Evolutionary conservation across 1,140 invertebrate species (phyloP), one percentile per base, ranked within the genome.

Genomic region (Brachionus sp.): DNA sequence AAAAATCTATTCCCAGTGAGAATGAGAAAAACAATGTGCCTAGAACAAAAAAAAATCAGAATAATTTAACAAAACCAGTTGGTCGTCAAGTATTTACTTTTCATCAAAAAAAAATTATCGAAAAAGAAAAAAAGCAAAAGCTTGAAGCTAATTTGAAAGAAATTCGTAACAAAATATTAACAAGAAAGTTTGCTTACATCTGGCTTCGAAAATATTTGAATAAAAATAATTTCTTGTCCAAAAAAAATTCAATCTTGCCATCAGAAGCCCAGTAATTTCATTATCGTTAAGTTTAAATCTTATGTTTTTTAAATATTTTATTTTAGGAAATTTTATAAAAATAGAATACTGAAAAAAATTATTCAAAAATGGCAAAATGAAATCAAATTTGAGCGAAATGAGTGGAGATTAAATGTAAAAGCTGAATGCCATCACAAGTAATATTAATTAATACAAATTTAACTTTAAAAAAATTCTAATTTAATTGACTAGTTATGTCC

Each of bases 391-490:
- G 10, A 80, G 7, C 13, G 77, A 66, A 80, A 80, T 62, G 77
- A 80, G 25, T 80, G 77, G 77, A 57, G 77, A 57, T 25, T 80
- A 16, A 80, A 80, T 66, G 77, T 80, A 13, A 80, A 80, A 80
- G 77, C 77, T 10, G 77, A 57, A 6, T 80, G 77, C 35, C 77
- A 80, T 50, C 57, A 29, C 25, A 57, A 66, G 77, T 80, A 80
- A 29, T 0, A 16, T 19, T n/a, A 25, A 5, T 77, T 29, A 77
- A 29, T 29, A 2, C 12, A 13, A 44, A 13, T 33, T 46, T 33
- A 2, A 78, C n/a, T n/a, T n/a, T n/a, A 33, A 50, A 6, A 50
- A 50, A 35, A 53, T 16, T 23, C 0, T 16, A 19, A 9, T 16
- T 0, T 66, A 12, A 35, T n/a, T 66, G 19, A 19, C 33, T 39